phyloP scores from a whole-genome alignment of 2,797 vertebrate species.

The Choloepus didactylus region DNA sequence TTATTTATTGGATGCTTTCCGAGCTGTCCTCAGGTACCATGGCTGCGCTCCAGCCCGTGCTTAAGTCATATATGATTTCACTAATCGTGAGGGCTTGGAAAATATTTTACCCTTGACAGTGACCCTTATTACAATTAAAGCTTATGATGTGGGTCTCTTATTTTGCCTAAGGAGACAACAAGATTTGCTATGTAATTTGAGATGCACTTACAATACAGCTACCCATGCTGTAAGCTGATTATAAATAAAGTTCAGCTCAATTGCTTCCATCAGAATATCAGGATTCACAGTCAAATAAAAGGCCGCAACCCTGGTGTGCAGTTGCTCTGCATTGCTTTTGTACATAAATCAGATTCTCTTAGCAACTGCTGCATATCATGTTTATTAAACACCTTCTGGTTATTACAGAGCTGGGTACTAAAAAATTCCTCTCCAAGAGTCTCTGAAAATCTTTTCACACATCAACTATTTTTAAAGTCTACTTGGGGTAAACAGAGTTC shows the following conservation, averaged over 20 bases:
- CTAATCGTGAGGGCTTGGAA: slow-evolving; percentile 79
- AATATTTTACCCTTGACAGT: slow-evolving; percentile 84
- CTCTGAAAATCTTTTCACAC: slow-evolving; percentile 81
- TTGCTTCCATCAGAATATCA: slow-evolving; percentile 85
- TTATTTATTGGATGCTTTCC: slow-evolving; percentile 67
- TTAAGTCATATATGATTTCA: slow-evolving; percentile 76
- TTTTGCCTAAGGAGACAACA: slow-evolving; percentile 86
- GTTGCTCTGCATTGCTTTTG: slow-evolving; percentile 82
- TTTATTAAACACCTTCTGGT: slow-evolving; percentile 89
- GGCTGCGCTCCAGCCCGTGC: slow-evolving; percentile 58
- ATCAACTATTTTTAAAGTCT: slow-evolving; percentile 83
- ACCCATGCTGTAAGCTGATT: slow-evolving; percentile 86
- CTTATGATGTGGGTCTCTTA: slow-evolving; percentile 81
- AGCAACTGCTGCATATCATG: slow-evolving; percentile 87
- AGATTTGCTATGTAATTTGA: slow-evolving; percentile 87
- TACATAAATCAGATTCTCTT: slow-evolving; percentile 88
- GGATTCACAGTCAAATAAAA: slow-evolving; percentile 88
- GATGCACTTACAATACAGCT: slow-evolving; percentile 83
- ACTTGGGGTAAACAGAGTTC: slow-evolving; percentile 71
- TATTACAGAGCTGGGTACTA: slow-evolving; percentile 83
- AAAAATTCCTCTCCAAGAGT: slow-evolving; percentile 79
- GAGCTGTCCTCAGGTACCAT: slow-evolving; percentile 67
- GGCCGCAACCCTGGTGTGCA: slow-evolving; percentile 84
- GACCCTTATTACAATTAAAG: slow-evolving; percentile 86
- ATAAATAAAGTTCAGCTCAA: slow-evolving; percentile 88